phyloP scores from a whole-genome alignment of 2,113 vertebrate species.

The Neofelis nebulosa region DNA sequence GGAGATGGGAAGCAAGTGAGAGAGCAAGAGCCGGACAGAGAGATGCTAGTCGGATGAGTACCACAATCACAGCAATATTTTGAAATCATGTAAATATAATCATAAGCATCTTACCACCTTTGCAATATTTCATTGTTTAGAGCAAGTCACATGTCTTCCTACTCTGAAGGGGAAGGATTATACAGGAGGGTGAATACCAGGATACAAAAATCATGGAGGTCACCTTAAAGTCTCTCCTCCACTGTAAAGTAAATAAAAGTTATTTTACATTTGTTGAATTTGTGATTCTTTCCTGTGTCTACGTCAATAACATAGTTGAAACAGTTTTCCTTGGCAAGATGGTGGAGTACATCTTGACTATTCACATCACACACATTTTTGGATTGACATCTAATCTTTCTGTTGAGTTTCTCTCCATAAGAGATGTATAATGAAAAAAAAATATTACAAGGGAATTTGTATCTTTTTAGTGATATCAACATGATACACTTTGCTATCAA shows the following conservation, averaged over 20 bases:
- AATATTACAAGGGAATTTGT: slow-evolving; percentile 95
- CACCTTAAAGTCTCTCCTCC: background rate
- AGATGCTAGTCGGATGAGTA: background rate
- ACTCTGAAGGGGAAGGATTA: background rate
- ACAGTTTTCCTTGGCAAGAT: background rate
- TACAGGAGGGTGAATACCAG: background rate
- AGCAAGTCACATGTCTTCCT: background rate
- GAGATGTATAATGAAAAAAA: slow-evolving; percentile 98
- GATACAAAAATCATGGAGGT: background rate
- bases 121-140: background rate
- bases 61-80: background rate
- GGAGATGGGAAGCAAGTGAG: background rate
- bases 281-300: background rate
- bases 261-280: background rate
- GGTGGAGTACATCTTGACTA: background rate
- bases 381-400: background rate
- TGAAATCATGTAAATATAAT: background rate
- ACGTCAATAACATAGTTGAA: background rate
- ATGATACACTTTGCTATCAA: slow-evolving; percentile 99
- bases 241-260: background rate
- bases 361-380: background rate
- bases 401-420: background rate
- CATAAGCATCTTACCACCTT: too few relatives aligned
- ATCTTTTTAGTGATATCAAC: slow-evolving; percentile 97
- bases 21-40: background rate